phyloP scores from a whole-genome alignment of 2,888 invertebrate genomes.

The Carabus problematicus region DNA sequence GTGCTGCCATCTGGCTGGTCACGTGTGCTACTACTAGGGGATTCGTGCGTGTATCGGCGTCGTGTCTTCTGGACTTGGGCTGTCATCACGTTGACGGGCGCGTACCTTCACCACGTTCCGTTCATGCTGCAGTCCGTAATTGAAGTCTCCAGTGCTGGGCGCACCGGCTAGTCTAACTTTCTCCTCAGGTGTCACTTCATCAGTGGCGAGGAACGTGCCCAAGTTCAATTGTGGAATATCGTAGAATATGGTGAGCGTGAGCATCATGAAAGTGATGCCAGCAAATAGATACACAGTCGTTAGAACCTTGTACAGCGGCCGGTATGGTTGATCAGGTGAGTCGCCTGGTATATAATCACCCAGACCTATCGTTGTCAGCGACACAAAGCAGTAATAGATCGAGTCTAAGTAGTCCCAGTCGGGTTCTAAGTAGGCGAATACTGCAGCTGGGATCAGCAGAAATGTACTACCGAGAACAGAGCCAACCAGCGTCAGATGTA shows the following conservation, averaged over 20 bases:
- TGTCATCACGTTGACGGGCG: constrained; percentile 70
- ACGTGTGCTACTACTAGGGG: constrained; percentile 8
- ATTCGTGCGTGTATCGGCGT: constrained; percentile 65
- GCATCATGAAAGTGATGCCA: constrained; percentile 85
- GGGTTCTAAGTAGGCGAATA: constrained; percentile 78
- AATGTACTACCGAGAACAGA: constrained; percentile 66
- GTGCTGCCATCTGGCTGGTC: no score
- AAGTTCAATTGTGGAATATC: constrained; percentile 89
- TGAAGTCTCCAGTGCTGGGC: constrained; percentile 48
- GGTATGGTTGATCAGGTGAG: constrained; percentile 74
- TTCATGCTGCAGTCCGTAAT: constrained; percentile 55
- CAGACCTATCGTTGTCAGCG: constrained; percentile 86
- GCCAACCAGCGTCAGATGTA: constrained; percentile 76
- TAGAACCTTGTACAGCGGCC: constrained; percentile 82
- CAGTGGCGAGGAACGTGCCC: constrained; percentile 76
- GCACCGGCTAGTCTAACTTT: constrained; percentile 71
- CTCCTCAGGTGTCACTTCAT: constrained; percentile 63
- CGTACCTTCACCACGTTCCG: constrained; percentile 55
- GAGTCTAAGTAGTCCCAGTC: constrained; percentile 87
- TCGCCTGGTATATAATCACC: constrained; percentile 92
- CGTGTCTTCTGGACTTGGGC: constrained; percentile 75
- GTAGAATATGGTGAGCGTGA: constrained; percentile 83
- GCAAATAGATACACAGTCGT: constrained; percentile 82
- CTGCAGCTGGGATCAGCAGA: constrained; percentile 76
- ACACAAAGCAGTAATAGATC: constrained; percentile 91